Evolutionary conservation across 2,797 vertebrate genomes (phyloP).

Genomic region (Darevskia mixta): DNA sequence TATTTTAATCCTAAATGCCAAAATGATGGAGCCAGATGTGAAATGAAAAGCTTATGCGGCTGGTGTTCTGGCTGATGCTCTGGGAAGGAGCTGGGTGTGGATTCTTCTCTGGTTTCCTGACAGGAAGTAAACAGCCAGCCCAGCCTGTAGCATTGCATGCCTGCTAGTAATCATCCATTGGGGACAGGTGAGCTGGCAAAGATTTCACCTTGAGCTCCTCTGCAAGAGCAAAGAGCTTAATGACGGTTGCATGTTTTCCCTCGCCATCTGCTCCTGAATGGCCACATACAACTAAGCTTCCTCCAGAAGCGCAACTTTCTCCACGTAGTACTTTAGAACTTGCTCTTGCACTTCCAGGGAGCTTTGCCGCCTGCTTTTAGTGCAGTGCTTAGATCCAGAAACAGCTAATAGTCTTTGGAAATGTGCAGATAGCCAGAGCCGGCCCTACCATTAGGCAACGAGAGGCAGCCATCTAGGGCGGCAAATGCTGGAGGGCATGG

Average conservation of each 20-base stretch:
- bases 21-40: neutral
- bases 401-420: neutral
- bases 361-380: neutral
- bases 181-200: neutral
- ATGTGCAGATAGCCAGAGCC: neutral
- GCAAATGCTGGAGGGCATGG: neutral
- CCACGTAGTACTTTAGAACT: neutral
- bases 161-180: neutral
- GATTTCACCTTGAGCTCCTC: constrained; percentile 26
- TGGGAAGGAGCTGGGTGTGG: neutral
- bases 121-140: fast-evolving
- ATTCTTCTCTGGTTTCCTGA: neutral
- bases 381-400: neutral
- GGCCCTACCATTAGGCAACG: too few relatives aligned
- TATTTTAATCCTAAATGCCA: neutral
- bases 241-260: neutral
- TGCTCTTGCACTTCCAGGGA: neutral
- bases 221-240: constrained; percentile 13
- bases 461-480: too few relatives aligned
- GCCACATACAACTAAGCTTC: neutral
- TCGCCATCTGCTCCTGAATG: neutral
- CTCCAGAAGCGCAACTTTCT: neutral
- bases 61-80: neutral
- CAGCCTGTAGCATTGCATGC: fast-evolving
- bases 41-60: neutral